These are phyloP conservation scores for Cotesia congregata DNA, from an alignment of 2,888 invertebrate genomes.

Conservation along the genomic window DNA sequence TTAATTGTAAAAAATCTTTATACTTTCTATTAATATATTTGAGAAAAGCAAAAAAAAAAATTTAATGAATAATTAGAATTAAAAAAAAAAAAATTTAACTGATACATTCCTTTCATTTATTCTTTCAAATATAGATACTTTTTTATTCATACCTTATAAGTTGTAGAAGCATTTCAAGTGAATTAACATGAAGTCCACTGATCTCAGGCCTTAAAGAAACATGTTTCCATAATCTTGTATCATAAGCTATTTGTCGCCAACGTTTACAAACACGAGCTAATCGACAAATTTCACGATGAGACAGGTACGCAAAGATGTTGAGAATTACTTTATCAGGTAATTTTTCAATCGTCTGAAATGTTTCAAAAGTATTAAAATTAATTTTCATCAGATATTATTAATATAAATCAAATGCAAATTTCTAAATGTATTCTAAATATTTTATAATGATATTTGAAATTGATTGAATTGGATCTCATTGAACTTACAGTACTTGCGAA, in stretches of 20 bases:
- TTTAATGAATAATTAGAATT: too few species aligned
- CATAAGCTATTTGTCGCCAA: conserved; percentile 97
- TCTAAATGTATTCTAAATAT: neutral
- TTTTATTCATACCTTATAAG: conserved; percentile 78
- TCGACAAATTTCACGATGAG: conserved; percentile 93
- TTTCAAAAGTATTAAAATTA: conserved; percentile 35
- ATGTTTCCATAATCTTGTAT: conserved; percentile 94
- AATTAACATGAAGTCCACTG: conserved; percentile 93
- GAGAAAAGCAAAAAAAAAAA: too few species aligned
- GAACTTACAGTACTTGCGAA: conserved; percentile 86
- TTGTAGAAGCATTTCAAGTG: conserved; percentile 87
- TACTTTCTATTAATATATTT: neutral
- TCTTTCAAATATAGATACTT: neutral
- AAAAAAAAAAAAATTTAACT: too few species aligned
- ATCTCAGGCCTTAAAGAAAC: conserved; percentile 97
- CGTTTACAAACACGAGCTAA: conserved; percentile 95
- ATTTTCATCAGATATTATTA: conserved; percentile 24
- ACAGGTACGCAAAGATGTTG: conserved; percentile 93
- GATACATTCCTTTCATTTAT: too few species aligned
- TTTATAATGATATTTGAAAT: neutral
- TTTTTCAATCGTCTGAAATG: conserved; percentile 91
- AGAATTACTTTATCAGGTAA: conserved; percentile 96
- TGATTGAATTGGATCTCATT: neutral
- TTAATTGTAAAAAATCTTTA: neutral
- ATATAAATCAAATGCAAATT: neutral